Conservation (phyloP, 2,888 invertebrate species). For the Phragmatobia fuliginosa region DNA sequence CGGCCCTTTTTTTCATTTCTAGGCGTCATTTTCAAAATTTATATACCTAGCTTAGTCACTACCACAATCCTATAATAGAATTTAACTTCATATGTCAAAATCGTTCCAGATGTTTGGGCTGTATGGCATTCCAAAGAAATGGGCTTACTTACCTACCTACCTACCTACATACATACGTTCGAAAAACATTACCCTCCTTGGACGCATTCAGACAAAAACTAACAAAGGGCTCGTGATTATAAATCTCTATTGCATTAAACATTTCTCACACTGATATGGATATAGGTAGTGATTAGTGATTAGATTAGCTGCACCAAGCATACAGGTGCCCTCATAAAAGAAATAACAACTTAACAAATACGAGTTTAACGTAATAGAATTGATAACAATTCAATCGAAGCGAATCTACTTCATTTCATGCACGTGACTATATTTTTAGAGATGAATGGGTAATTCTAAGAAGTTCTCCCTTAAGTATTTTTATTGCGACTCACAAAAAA, state of each 20-base stretch:
- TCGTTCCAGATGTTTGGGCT: no score
- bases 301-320: background rate
- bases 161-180: no score
- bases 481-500: background rate
- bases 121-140: no score
- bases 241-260: background rate
- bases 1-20: no score
- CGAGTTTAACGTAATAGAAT: background rate
- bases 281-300: background rate
- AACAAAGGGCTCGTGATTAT: background rate
- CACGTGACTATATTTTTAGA: background rate
- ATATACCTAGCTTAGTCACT: no score
- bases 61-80: no score
- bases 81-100: no score
- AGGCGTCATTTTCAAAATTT: no score
- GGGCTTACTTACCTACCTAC: no score
- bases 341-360: background rate
- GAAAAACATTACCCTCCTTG: no score
- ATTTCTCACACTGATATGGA: background rate
- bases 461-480: background rate
- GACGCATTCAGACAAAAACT: no score
- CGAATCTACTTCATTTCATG: background rate
- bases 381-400: background rate
- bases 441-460: background rate
- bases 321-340: background rate